Evolutionary conservation across 1,140 invertebrate species (phyloP).

Genomic region (fruit fly (Drosophila melanogaster)): DNA sequence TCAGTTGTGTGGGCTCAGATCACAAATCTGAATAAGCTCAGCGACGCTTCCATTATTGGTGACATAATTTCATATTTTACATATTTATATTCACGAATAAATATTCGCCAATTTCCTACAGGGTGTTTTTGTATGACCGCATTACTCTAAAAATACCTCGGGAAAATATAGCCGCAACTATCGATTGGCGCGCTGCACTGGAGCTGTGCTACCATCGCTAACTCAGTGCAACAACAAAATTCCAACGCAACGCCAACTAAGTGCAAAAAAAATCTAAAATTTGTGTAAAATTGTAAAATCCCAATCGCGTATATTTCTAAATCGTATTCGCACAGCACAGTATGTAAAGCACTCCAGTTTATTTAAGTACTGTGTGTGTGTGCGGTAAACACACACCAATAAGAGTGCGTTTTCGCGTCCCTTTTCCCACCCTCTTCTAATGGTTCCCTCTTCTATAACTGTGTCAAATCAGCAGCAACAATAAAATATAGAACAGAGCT

Average conservation of each 20-base stretch:
- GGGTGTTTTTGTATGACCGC: too few species aligned
- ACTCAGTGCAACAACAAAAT: constrained; percentile 68
- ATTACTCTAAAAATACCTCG: not conserved
- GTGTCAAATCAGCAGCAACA: constrained; percentile 62
- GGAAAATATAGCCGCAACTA: not conserved
- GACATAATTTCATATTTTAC: too few species aligned
- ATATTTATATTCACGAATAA: too few species aligned
- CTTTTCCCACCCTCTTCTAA: constrained; percentile 3
- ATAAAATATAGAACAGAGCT: constrained; percentile 31
- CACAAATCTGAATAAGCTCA: too few species aligned
- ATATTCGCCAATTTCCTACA: too few species aligned
- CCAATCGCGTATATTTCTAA: constrained; percentile 19
- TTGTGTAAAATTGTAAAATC: constrained; percentile 12
- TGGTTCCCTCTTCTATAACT: constrained; percentile 49
- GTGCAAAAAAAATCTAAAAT: constrained; percentile 32
- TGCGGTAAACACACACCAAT: not conserved
- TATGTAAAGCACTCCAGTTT: not conserved
- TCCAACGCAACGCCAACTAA: constrained; percentile 59
- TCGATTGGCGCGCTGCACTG: constrained; percentile 18
- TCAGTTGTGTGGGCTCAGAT: too few species aligned
- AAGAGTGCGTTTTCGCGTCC: constrained; percentile 12
- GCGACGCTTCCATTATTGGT: too few species aligned
- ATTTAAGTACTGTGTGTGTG: constrained; percentile 10
- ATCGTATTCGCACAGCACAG: constrained; percentile 5
- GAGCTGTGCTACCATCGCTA: constrained; percentile 13